Evolutionary conservation across 1,140 invertebrate species (phyloP).

Genomic region (Berghia stephanieae): DNA sequence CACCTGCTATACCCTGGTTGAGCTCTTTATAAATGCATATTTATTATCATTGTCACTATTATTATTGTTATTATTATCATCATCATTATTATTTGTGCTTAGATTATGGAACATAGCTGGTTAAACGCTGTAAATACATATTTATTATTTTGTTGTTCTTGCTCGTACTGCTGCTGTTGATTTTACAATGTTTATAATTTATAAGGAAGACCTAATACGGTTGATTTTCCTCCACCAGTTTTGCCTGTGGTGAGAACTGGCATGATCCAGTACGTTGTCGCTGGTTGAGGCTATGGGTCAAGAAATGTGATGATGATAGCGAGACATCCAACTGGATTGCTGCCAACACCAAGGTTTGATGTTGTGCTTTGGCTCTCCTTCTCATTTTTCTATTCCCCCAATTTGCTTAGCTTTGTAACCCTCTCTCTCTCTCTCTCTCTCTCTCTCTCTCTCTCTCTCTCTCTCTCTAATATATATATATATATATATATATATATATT

Average conservation of each 20-base stretch:
- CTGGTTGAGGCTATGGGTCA: constrained; percentile 94
- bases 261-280: constrained; percentile 98
- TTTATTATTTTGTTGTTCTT: too few relatives aligned
- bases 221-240: constrained; percentile 68
- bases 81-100: background rate
- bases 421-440: too few relatives aligned
- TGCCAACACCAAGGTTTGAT: constrained; percentile 89
- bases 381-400: background rate
- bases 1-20: too few relatives aligned
- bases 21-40: too few relatives aligned
- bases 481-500: too few relatives aligned
- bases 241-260: constrained; percentile 97
- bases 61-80: too few relatives aligned
- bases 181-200: too few relatives aligned
- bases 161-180: background rate
- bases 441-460: too few relatives aligned
- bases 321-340: constrained; percentile 99
- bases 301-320: constrained; percentile 99
- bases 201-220: background rate
- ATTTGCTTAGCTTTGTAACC: too few relatives aligned
- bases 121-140: background rate
- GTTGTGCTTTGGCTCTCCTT: background rate
- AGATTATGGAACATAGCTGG: too few relatives aligned
- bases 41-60: too few relatives aligned
- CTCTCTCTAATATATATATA: too few relatives aligned